phyloP scores from a whole-genome alignment of 2,113 vertebrate genomes.

The Paralichthys olivaceus region DNA sequence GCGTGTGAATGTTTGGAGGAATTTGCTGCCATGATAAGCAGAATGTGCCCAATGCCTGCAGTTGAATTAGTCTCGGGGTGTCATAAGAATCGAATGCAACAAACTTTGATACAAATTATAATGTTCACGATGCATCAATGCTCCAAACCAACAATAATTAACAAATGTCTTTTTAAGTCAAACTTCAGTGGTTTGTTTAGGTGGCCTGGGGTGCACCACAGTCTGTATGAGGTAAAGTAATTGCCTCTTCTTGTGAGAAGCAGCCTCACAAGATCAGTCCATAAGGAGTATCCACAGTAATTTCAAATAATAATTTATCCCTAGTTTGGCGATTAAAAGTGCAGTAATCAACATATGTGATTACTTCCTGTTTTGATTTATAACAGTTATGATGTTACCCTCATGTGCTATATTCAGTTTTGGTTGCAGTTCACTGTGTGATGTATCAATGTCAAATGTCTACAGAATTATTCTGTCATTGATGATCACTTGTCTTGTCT shows the following conservation, averaged over 20 bases:
- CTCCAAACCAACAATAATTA: slow-evolving; percentile 1
- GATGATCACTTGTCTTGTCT: slow-evolving; percentile 35
- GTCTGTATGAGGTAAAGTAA: slow-evolving; percentile 19
- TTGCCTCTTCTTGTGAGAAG: slow-evolving; percentile 7
- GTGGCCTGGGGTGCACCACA: neutral
- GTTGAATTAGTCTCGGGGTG: neutral
- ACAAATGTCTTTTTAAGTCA: slow-evolving; percentile 8
- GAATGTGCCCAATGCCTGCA: neutral
- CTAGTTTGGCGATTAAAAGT: slow-evolving; percentile 41
- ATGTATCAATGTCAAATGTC: slow-evolving; percentile 33
- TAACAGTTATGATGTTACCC: slow-evolving; percentile 54
- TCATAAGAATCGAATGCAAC: neutral
- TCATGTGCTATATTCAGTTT: slow-evolving; percentile 7
- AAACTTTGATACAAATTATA: slow-evolving; percentile 7
- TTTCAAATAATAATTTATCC: slow-evolving; percentile 54
- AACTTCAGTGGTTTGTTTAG: slow-evolving; percentile 14
- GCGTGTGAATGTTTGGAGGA: slow-evolving; percentile 22
- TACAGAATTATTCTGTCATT: slow-evolving; percentile 43
- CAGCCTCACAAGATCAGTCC: slow-evolving; percentile 55
- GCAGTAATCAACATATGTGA: slow-evolving; percentile 61
- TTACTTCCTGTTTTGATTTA: slow-evolving; percentile 39
- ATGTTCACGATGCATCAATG: neutral
- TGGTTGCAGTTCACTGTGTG: slow-evolving; percentile 51
- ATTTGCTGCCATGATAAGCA: slow-evolving; percentile 5
- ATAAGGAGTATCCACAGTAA: slow-evolving; percentile 52